Percentiles rank a stretch among this genome's conserved stretches.
Evolutionary conservation across 2,888 invertebrate genomes (phyloP).

Genomic region (Pollenia angustigena): DNA sequence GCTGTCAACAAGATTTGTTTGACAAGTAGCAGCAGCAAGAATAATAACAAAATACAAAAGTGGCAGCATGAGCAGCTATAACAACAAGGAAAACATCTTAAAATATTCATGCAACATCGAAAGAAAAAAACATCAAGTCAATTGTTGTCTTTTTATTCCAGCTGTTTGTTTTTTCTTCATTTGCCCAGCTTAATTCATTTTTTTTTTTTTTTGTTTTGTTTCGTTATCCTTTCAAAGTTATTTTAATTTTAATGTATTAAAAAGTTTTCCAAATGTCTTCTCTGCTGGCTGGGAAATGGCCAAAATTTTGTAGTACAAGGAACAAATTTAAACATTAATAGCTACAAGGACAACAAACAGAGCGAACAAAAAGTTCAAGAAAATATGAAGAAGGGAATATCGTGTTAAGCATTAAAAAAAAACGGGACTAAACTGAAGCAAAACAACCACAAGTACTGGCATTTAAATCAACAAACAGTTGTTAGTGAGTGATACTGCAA

Average conservation of each 20-base stretch:
- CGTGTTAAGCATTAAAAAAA: slow-evolving; percentile 36
- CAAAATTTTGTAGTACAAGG: slow-evolving; percentile 3
- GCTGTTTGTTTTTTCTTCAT: background rate
- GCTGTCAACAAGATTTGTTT: slow-evolving; percentile 70
- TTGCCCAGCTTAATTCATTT: slow-evolving; percentile 10
- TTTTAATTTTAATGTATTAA: slow-evolving; percentile 70
- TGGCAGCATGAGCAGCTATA: slow-evolving; percentile 1
- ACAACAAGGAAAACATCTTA: slow-evolving; percentile 27
- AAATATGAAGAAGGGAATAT: background rate
- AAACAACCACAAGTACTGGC: slow-evolving; percentile 24
- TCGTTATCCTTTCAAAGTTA: slow-evolving; percentile 46
- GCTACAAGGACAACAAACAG: slow-evolving; percentile 19
- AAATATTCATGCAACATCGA: slow-evolving; percentile 65
- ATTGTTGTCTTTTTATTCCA: slow-evolving; percentile 28
- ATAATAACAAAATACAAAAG: background rate
- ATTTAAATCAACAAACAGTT: slow-evolving; percentile 60
- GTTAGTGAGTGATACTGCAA: slow-evolving; percentile 59
- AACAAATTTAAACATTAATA: slow-evolving; percentile 9
- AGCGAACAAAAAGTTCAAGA: background rate
- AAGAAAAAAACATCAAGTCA: slow-evolving; percentile 55
- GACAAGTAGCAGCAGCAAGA: slow-evolving; percentile 33
- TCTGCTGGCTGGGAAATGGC: slow-evolving; percentile 36
- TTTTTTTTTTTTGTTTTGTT: slow-evolving; percentile 3
- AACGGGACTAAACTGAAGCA: background rate
- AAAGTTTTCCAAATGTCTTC: slow-evolving; percentile 52